A percentile compares a stretch with the other conserved stretches of the same genome.
These are phyloP conservation scores for Tenebrosternarchus preto DNA, from an alignment of 2,113 vertebrate species.

Conservation along the genomic window DNA sequence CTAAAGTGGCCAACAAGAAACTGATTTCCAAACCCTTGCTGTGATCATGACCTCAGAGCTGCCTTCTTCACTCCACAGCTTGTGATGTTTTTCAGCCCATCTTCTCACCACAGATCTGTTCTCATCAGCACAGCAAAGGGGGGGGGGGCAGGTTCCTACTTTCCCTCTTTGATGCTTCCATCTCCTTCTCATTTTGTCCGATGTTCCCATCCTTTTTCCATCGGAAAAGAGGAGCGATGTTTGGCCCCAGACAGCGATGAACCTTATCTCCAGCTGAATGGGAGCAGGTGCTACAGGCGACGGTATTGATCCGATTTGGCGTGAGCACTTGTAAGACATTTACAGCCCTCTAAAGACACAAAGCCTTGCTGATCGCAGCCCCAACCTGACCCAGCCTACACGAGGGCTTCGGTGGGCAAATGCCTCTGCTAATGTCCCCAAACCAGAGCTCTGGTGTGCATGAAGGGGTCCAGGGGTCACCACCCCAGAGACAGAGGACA, in stretches of 20 bases:
- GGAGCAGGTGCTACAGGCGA: slow-evolving; percentile 28
- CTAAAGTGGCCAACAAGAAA: slow-evolving; percentile 8
- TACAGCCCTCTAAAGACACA: slow-evolving; percentile 30
- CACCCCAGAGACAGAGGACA: not conserved
- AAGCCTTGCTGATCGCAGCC: not conserved
- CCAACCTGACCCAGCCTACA: not conserved
- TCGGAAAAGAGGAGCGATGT: not conserved
- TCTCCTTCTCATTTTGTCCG: slow-evolving; percentile 35
- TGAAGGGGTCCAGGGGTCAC: not conserved
- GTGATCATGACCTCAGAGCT: not conserved
- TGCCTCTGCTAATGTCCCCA: too few relatives aligned
- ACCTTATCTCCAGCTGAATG: slow-evolving; percentile 20
- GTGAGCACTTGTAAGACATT: slow-evolving; percentile 42
- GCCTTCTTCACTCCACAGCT: not conserved
- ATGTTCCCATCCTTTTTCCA: slow-evolving; percentile 10
- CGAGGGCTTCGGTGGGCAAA: not conserved
- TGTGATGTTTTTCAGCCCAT: not conserved
- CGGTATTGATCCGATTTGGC: slow-evolving; percentile 46
- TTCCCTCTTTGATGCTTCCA: slow-evolving; percentile 26
- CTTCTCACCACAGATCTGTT: not conserved
- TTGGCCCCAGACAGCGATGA: slow-evolving; percentile 1
- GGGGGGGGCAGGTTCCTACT: not conserved
- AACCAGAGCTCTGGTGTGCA: not conserved
- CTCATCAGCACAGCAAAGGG: not conserved
- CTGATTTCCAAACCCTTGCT: not conserved